phyloP scores from a whole-genome alignment of 2,888 invertebrate genomes.

The Bimastos eiseni region DNA sequence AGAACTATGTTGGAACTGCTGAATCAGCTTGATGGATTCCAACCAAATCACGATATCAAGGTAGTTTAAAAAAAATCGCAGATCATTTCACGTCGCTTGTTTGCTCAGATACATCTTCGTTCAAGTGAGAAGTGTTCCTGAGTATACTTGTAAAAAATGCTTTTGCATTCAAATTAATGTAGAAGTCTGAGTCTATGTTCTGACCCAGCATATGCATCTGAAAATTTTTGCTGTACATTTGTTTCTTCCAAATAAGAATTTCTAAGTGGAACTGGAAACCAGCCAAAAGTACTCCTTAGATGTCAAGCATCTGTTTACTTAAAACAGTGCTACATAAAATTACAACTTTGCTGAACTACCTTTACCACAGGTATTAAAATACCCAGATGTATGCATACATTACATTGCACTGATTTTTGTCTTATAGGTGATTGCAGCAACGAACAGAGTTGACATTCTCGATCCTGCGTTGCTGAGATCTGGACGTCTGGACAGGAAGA shows the following conservation, averaged over 20 bases:
- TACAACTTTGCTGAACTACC: background rate
- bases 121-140: no score
- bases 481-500: conserved; percentile 94
- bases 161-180: background rate
- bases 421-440: conserved; percentile 85
- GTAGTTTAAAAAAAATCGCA: conserved; percentile 62
- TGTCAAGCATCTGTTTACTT: background rate
- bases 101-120: no score
- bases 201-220: no score
- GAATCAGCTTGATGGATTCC: conserved; percentile 97
- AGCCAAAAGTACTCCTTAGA: no score
- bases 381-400: background rate
- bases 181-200: background rate
- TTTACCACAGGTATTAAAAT: background rate
- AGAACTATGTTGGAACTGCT: conserved; percentile 97
- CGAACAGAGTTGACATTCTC: conserved; percentile 96
- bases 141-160: no score
- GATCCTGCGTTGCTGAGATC: conserved; percentile 95
- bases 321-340: background rate
- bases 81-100: background rate
- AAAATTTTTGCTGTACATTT: no score
- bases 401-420: background rate
- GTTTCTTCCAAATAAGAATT: no score
- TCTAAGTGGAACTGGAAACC: no score
- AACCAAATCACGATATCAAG: conserved; percentile 96